phyloP scores from a whole-genome alignment of 2,797 vertebrate genomes.

The Synanceia verrucosa region DNA sequence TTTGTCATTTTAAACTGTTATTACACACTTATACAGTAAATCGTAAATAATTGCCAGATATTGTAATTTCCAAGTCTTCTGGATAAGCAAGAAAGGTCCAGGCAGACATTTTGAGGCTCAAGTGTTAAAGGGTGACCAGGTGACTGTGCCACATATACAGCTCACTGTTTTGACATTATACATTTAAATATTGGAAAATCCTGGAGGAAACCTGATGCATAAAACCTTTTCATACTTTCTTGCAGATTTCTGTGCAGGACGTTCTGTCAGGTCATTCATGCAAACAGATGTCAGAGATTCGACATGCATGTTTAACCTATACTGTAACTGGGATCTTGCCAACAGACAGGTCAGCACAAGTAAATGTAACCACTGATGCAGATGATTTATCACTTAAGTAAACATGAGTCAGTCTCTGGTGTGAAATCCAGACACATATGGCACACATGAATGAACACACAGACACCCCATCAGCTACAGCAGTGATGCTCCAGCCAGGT shows the following conservation, averaged over 20 bases:
- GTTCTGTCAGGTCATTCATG: constrained; percentile 16
- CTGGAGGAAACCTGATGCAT: not conserved
- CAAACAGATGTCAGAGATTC: constrained; percentile 12
- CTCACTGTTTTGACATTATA: too few relatives aligned
- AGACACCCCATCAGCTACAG: not conserved
- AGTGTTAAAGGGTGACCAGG: too few relatives aligned
- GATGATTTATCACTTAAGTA: constrained; percentile 21
- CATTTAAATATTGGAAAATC: not conserved
- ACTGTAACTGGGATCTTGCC: not conserved
- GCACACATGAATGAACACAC: constrained; percentile 30
- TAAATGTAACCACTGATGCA: constrained; percentile 31
- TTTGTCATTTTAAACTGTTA: too few relatives aligned
- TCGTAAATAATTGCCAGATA: too few relatives aligned
- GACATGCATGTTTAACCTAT: not conserved
- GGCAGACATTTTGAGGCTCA: too few relatives aligned
- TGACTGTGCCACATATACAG: too few relatives aligned
- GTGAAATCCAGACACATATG: constrained; percentile 22
- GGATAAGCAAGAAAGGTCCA: too few relatives aligned
- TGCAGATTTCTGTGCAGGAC: not conserved
- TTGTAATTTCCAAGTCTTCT: too few relatives aligned
- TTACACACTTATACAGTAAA: too few relatives aligned
- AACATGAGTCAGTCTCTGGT: constrained; percentile 35
- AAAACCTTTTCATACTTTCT: too few relatives aligned
- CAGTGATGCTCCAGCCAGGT: constrained; percentile 13
- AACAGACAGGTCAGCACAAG: not conserved